Conservation (phyloP, 2,113 vertebrate genomes). For the Heteronetta atricapilla region DNA sequence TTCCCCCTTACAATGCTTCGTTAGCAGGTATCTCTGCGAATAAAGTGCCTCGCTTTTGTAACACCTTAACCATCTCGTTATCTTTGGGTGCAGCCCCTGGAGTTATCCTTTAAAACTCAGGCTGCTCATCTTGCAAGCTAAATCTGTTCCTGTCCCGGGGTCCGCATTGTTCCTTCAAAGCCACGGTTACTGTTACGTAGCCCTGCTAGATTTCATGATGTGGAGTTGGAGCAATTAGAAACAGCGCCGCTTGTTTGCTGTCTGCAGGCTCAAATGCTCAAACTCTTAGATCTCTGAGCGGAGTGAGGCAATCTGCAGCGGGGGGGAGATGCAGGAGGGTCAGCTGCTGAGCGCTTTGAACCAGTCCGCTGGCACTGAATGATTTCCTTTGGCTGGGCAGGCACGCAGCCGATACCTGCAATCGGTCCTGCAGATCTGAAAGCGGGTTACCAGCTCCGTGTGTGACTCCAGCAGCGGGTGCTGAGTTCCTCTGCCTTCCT, state of each 20-base stretch:
- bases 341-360: slow-evolving; percentile 25
- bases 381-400: slow-evolving; percentile 36
- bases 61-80: not conserved
- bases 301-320: not conserved
- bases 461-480: not conserved
- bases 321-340: not conserved
- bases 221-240: not conserved
- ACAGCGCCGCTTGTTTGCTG: not conserved
- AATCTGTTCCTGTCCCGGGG: not conserved
- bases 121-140: not conserved
- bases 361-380: not conserved
- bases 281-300: not conserved
- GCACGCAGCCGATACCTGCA: not conserved
- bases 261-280: not conserved
- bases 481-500: not conserved
- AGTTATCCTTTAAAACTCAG: not conserved
- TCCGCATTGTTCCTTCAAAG: not conserved
- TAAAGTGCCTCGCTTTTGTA: not conserved
- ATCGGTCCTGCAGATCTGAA: not conserved
- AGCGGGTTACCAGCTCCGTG: not conserved
- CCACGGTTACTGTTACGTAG: not conserved
- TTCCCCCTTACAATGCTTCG: slow-evolving; percentile 35
- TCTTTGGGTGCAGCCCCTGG: not conserved
- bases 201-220: not conserved
- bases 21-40: slow-evolving; percentile 1